Conservation (phyloP, 2,113 vertebrate species). For the Syngnathus scovelli region DNA sequence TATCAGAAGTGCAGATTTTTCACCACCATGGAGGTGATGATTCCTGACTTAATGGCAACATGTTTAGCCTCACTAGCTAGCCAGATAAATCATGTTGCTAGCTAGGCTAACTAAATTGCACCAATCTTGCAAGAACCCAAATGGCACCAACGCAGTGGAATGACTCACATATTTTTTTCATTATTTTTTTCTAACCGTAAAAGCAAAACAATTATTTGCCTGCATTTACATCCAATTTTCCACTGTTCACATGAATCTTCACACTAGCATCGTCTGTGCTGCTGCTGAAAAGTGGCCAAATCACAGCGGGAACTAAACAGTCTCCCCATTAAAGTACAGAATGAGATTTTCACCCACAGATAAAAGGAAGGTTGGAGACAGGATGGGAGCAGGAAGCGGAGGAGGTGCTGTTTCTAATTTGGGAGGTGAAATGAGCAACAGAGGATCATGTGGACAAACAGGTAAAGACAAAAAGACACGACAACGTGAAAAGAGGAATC, state of each 20-base stretch:
- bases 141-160: background rate
- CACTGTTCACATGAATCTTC: constrained; percentile 1
- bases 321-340: constrained; percentile 7
- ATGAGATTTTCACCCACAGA: constrained; percentile 9
- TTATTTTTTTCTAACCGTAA: background rate
- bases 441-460: constrained; percentile 9
- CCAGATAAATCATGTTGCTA: no score
- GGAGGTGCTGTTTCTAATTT: constrained; percentile 23
- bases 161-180: background rate
- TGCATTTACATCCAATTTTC: background rate
- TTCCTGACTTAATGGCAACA: no score
- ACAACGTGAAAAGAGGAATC: background rate
- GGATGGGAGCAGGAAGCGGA: background rate
- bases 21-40: no score
- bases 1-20: no score
- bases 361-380: constrained; percentile 14
- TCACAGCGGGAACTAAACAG: constrained; percentile 40
- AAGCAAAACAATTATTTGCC: background rate
- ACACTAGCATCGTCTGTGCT: constrained; percentile 14
- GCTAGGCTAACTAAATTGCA: background rate
- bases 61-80: no score
- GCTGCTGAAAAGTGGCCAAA: constrained; percentile 31
- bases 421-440: constrained; percentile 18
- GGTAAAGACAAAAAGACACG: constrained; percentile 17
- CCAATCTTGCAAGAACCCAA: no score